Base-by-base conservation (phyloP, 2,888 invertebrate species). In the Sphecodes monilicornis region DNA sequence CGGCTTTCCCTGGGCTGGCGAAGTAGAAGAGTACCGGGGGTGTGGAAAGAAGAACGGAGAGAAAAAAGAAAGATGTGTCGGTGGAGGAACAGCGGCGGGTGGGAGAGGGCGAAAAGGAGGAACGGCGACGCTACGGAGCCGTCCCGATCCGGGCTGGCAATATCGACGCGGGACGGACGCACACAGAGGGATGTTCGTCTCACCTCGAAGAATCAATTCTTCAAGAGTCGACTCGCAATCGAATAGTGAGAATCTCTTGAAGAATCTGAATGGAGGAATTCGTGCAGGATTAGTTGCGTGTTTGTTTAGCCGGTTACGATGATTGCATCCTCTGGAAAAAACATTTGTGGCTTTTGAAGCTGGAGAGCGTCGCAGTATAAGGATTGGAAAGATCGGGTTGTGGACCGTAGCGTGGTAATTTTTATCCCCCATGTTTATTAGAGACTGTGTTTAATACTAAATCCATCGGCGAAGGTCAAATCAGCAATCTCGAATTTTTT, bases 1-100 rank as follows among this genome's bases (percentile, higher is more conserved):
- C 26, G 26, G 71, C 82, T 84, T 87, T 76, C 71, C 76, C 66
- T 66, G 13, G 18, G 16, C 8, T 4, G 43, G 36, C 18, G 54
- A 22, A 16, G 16, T 16, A 26, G 11, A 13, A 46, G 75, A 50
- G 22, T 6, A 41, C 11, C 39, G 18, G n/a, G 43, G 26, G 22
- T 10, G 6, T n/a, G 29, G 29, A 1, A 60, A 16, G 13, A 16
- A 60, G 29, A 32, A 5, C 18, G 50, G 26, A 57, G 57, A 57
- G 57, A 26, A 26, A 57, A 57, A 26, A 26, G 26, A 6, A 13
- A 26, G 26, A 57, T n/a, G 57, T 5, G 13, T 57, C n/a, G 57
- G 41, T 6, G 50, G 26, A 26, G 26, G 13, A 26, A 26, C 8
- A 26, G 26, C n/a, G n/a, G n/a, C n/a, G 1, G 13, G 57, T 5